Base-by-base conservation (phyloP, 1,140 invertebrate species). In the Penaeus japonicus region DNA sequence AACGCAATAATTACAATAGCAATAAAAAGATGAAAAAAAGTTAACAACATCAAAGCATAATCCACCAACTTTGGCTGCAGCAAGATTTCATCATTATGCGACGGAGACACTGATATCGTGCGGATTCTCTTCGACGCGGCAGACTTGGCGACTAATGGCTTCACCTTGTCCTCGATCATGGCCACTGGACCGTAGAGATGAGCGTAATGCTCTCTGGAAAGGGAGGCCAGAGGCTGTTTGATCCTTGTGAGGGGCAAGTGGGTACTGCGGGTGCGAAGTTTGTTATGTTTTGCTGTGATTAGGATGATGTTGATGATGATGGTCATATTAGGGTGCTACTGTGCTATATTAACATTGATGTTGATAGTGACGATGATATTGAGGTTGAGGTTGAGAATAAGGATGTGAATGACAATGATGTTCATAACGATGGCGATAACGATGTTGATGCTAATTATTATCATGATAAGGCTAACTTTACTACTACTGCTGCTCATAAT, bases 111-210 rank as follows among this genome's bases (percentile, higher is more conserved):
- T 15, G 77, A 65, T n/a, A 86, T 82, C 20, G 20, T 20, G 5
- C 70, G 70, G 5, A 35, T 53, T 18, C 27, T 90, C 22, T 39
- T 65, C 12, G n/a, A 32, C 4, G 35, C n/a, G 2, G 47, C 12
- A 24, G 27, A 54, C 27, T 73, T 27, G 5, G 89, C 17, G 12
- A 59, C 59, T 22, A 89, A 73, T 1, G 88, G 85, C 59, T 79
- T 89, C 32, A 86, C 82, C 4, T 90, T 89, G 79, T 92, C 91
- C 85, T 92, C 92, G n/a, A 92, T 91, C 30, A 91, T 90, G 32
- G 91, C 91, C 47, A 91, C 92, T 20, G 93, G 92, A 4, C 92
- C 92, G 85, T 93, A 93, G 32, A 93, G 90, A 80, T 93, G 92
- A 35, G 92, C 92, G 82, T 91, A 93, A 85, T 93, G 93, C 82